These are phyloP conservation scores for Melanocharis versteri DNA, from an alignment of 2,113 vertebrate species.

Conservation along the genomic window DNA sequence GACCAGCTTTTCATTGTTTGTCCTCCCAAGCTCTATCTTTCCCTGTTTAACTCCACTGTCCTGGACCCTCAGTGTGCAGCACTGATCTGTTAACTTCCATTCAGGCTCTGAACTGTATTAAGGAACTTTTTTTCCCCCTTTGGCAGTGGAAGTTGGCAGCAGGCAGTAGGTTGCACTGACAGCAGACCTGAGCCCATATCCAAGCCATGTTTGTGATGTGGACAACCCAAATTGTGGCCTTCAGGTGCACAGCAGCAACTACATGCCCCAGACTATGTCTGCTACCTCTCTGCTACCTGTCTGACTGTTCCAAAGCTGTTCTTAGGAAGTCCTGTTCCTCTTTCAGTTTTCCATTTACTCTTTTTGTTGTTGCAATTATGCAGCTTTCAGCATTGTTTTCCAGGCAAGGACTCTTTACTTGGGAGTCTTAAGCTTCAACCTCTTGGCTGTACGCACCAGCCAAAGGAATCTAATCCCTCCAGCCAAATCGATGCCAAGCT, in stretches of 20 bases:
- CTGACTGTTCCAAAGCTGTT: not conserved
- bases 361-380: not conserved
- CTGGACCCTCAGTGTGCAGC: not conserved
- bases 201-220: not conserved
- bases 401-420: not conserved
- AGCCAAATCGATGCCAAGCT: not conserved
- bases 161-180: not conserved
- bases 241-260: not conserved
- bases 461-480: not conserved
- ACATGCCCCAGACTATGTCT: not conserved
- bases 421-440: not conserved
- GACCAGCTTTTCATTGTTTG: not conserved
- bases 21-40: not conserved
- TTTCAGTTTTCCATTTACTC: not conserved
- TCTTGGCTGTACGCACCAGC: not conserved
- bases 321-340: not conserved
- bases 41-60: not conserved
- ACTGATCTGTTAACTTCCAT: not conserved
- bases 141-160: not conserved
- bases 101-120: not conserved
- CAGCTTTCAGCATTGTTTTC: not conserved
- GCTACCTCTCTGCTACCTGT: not conserved
- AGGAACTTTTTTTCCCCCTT: not conserved
- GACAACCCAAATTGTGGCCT: not conserved
- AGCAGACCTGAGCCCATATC: not conserved